Percentiles rank a stretch among this genome's conserved stretches.
These are phyloP conservation scores for Phoxinus dragarum DNA, from an alignment of 2,797 vertebrate species.

Conservation along the genomic window DNA sequence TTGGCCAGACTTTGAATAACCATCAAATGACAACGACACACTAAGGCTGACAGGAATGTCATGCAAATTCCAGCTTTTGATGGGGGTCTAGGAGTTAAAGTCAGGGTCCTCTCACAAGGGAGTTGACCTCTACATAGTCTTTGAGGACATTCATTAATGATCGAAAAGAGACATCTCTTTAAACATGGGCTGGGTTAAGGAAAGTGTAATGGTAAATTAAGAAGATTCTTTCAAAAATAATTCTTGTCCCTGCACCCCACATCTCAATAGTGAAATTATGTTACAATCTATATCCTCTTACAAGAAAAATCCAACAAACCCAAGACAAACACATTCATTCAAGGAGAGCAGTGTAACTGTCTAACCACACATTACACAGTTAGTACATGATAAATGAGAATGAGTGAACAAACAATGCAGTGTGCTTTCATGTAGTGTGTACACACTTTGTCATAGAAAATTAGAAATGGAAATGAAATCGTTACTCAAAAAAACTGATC, in stretches of 20 bases:
- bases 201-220: conserved; percentile 24
- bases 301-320: conserved; percentile 8
- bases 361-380: not conserved
- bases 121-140: conserved; percentile 72
- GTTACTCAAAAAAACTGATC: not conserved
- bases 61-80: conserved; percentile 76
- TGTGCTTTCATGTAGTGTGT: too few relatives aligned
- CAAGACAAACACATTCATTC: conserved; percentile 7
- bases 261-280: not conserved
- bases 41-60: conserved; percentile 71
- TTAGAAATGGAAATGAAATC: not conserved
- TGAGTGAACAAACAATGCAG: conserved; percentile 53
- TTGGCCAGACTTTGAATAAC: conserved; percentile 62
- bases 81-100: conserved; percentile 65
- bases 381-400: conserved; percentile 57
- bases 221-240: conserved; percentile 1
- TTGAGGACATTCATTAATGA: conserved; percentile 73
- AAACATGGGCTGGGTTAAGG: conserved; percentile 60
- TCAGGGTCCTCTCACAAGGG: conserved; percentile 70
- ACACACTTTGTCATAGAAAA: not conserved
- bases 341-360: conserved; percentile 21
- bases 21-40: conserved; percentile 63
- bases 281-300: conserved; percentile 13
- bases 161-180: conserved; percentile 57
- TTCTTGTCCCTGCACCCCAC: not conserved